Conservation (phyloP, 2,113 vertebrate species). For the Origma solitaria region DNA sequence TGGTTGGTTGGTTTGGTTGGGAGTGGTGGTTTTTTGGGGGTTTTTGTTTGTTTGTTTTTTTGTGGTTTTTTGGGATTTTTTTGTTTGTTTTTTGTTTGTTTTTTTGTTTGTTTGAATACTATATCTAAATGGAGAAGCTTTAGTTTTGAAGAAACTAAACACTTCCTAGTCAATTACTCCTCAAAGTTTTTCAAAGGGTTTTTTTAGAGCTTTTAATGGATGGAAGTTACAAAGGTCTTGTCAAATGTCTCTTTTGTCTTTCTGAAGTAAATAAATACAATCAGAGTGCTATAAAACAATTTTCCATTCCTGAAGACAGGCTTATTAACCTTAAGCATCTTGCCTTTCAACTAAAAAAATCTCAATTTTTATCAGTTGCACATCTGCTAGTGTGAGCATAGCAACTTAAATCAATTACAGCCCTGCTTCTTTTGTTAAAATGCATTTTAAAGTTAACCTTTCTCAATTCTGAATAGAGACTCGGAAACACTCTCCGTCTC, state of each 20-base stretch:
- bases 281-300: background rate
- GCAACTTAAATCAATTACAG: background rate
- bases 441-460: background rate
- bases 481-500: background rate
- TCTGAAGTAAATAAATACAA: background rate
- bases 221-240: background rate
- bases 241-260: background rate
- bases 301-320: background rate
- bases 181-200: background rate
- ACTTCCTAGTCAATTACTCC: background rate
- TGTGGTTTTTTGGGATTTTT: no score
- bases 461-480: rapidly evolving
- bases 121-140: background rate
- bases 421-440: background rate
- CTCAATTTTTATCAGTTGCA: background rate
- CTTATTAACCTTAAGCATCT: background rate
- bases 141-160: background rate
- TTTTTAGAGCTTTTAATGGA: background rate
- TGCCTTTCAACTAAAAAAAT: background rate
- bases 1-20: no score
- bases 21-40: no score
- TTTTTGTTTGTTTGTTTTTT: no score
- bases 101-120: no score
- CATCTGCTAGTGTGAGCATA: background rate
- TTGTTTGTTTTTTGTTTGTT: no score